These are phyloP conservation scores for Donacobius atricapilla DNA, from an alignment of 2,113 vertebrate species.

Conservation along the genomic window DNA sequence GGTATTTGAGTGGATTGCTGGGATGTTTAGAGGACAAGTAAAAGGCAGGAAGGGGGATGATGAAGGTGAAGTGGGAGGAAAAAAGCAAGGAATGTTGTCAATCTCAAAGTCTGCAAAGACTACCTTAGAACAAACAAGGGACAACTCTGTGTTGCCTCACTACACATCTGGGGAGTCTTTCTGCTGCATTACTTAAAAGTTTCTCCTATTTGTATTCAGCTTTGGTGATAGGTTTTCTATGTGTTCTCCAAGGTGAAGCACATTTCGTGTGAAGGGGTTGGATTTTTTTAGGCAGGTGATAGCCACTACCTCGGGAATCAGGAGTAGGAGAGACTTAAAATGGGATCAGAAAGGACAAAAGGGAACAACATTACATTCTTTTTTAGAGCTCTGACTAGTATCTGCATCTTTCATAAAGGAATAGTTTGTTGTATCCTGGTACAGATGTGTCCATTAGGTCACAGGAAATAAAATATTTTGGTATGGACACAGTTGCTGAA, in stretches of 20 bases:
- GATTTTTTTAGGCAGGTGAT: not conserved
- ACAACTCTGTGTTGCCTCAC: not conserved
- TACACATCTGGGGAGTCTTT: not conserved
- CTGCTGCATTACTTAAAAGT: not conserved
- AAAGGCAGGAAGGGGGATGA: not conserved
- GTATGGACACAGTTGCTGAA: not conserved
- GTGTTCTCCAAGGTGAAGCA: not conserved
- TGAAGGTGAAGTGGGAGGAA: not conserved
- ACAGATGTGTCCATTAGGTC: not conserved
- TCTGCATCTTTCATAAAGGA: not conserved
- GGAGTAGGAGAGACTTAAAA: not conserved
- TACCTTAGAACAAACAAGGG: not conserved
- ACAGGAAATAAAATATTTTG: not conserved
- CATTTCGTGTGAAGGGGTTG: not conserved
- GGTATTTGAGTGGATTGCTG: not conserved
- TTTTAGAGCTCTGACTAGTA: not conserved
- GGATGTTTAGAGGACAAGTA: not conserved
- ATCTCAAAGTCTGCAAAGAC: not conserved
- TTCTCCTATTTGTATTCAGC: not conserved
- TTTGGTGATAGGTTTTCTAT: not conserved
- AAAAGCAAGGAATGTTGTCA: not conserved
- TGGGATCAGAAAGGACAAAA: not conserved
- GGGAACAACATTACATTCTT: not conserved
- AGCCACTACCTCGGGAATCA: not conserved
- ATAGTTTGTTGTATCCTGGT: not conserved